These are phyloP conservation scores for Caenorhabditis sp. DNA, from an alignment of 2,888 invertebrate genomes.

Conservation along the genomic window DNA sequence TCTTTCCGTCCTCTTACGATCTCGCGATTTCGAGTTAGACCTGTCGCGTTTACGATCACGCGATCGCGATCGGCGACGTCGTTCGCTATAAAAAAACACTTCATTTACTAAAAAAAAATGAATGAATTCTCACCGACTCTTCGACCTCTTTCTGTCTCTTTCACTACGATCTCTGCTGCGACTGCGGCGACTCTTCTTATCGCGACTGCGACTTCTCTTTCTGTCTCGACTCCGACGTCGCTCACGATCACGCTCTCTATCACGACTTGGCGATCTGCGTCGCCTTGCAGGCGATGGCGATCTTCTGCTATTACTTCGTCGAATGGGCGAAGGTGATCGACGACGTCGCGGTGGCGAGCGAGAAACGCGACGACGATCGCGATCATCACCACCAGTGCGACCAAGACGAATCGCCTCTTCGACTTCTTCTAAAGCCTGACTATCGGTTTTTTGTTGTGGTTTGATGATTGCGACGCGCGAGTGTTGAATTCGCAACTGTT, in stretches of 20 bases:
- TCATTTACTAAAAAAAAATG: too few relatives aligned
- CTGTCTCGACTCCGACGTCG: slow-evolving; percentile 23
- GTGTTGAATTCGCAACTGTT: slow-evolving; percentile 82
- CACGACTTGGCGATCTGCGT: slow-evolving; percentile 20
- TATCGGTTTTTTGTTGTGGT: slow-evolving; percentile 92
- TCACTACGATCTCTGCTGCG: slow-evolving; percentile 24
- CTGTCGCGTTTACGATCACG: slow-evolving; percentile 44
- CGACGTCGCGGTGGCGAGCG: slow-evolving; percentile 50
- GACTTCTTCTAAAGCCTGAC: slow-evolving; percentile 91
- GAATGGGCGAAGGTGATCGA: slow-evolving; percentile 47
- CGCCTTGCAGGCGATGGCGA: slow-evolving; percentile 9
- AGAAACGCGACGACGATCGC: slow-evolving; percentile 20
- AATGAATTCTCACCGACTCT: slow-evolving; percentile 23
- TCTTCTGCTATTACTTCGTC: slow-evolving; percentile 15
- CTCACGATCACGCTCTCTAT: slow-evolving; percentile 21
- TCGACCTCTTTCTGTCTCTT: slow-evolving; percentile 16
- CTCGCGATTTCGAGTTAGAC: slow-evolving; percentile 45
- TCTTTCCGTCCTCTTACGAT: slow-evolving; percentile 12
- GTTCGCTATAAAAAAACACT: too few relatives aligned
- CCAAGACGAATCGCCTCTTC: slow-evolving; percentile 92
- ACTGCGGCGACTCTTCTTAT: slow-evolving; percentile 27
- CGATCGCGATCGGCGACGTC: slow-evolving; percentile 4
- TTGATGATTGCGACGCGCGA: slow-evolving; percentile 86
- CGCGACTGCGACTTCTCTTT: slow-evolving; percentile 30
- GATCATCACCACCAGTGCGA: slow-evolving; percentile 26